These are phyloP conservation scores for Fragum fragum DNA, from an alignment of 2,888 invertebrate genomes.

Conservation along the genomic window DNA sequence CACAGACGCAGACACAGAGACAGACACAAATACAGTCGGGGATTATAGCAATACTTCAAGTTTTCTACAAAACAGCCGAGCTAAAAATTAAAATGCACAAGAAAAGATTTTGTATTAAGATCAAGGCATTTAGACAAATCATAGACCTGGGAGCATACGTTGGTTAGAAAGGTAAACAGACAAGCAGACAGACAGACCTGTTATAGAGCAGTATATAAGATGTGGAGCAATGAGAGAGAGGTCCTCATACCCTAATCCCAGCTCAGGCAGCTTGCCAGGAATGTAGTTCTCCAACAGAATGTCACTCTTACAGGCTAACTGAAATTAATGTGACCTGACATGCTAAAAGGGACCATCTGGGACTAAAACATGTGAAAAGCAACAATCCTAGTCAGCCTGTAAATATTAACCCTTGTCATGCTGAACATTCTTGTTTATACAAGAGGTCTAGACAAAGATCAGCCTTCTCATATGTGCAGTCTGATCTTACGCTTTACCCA, in stretches of 20 bases:
- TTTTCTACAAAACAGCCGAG: too few species aligned
- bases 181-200: slow-evolving; percentile 88
- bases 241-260: slow-evolving; percentile 93
- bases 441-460: too few species aligned
- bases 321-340: slow-evolving; percentile 73
- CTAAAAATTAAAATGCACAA: too few species aligned
- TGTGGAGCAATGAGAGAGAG: slow-evolving; percentile 91
- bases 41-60: too few species aligned
- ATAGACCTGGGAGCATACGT: not conserved
- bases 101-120: too few species aligned
- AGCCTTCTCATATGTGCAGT: too few species aligned
- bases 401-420: too few species aligned
- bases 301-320: slow-evolving; percentile 93
- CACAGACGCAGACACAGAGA: slow-evolving; percentile 87
- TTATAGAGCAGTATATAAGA: slow-evolving; percentile 97
- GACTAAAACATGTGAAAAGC: too few species aligned
- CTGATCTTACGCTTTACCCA: too few species aligned
- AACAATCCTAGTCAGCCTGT: too few species aligned
- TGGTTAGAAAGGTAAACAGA: not conserved
- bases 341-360: too few species aligned
- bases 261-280: slow-evolving; percentile 93
- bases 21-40: slow-evolving; percentile 2
- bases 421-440: too few species aligned
- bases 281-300: slow-evolving; percentile 97
- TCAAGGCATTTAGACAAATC: not conserved